Evolutionary conservation across 1,140 invertebrate genomes (phyloP), one percentile per base, ranked within the genome.

Genomic region (Meteorus sp.): DNA sequence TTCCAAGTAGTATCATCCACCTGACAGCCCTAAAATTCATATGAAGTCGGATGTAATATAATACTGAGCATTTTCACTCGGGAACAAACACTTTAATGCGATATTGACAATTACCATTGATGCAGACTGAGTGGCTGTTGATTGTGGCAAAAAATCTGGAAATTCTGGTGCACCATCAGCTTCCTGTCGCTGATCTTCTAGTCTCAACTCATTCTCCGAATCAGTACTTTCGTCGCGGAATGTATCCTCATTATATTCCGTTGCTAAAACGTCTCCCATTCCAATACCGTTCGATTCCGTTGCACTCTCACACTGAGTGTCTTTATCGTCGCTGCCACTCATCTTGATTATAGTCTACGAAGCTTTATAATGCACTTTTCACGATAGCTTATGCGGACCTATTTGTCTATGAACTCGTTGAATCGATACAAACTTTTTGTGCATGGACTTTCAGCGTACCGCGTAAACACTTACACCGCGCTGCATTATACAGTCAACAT

Each of bases 201-300:
- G 6, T 7, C 52, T 17, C 48, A 54, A 27, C 15, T 37, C 37
- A 35, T 54, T 22, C 25, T 55, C 47, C 7, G 41, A 57, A n/a
- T 43, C 51, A 31, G 45, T 59, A 43, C 41, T 50, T 8, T 31
- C 60, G 6, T 52, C 48, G 15, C 31, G 15, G 20, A 37, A 25
- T 51, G 17, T 51, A 19, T 68, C 55, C 9, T 72, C 65, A 47
- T 63, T 65, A 55, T 56, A 60, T 61, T 71, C 74, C 64, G 72
- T 74, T 7, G 72, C 65, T 6, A 75, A 64, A 66, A 72, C 68
- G 63, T 77, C 74, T 58, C 66, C 73, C 72, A 77, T 78, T 56
- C 63, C 61, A 45, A 60, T 57, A 50, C 51, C 51, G 60, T 55
- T 59, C 22, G 48, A 59, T 62, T 69, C 58, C 41, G 35, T 63